These are phyloP conservation scores for Neuroscelio doddi DNA, from an alignment of 2,888 invertebrate species.

Conservation along the genomic window DNA sequence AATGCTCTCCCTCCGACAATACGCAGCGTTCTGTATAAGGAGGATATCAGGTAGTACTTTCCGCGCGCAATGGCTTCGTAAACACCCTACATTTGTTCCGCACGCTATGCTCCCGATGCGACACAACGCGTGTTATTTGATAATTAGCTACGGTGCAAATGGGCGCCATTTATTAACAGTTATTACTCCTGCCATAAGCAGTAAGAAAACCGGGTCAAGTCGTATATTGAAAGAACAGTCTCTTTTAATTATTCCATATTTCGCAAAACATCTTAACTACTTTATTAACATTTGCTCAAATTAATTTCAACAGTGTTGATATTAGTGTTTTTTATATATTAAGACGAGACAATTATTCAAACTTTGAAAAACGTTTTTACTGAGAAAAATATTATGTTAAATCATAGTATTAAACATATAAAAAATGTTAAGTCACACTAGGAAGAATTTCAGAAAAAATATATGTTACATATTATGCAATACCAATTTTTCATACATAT, in stretches of 20 bases:
- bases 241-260: neutral
- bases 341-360: neutral
- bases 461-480: no score
- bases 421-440: no score
- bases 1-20: constrained; percentile 31
- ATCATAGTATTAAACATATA: no score
- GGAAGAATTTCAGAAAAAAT: no score
- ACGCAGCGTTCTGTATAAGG: constrained; percentile 8
- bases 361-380: no score
- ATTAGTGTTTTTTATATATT: neutral
- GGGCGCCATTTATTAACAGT: constrained; percentile 31
- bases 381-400: neutral
- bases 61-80: constrained; percentile 12
- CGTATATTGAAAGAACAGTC: constrained; percentile 3
- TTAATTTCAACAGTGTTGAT: neutral
- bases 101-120: constrained; percentile 36
- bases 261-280: constrained; percentile 21
- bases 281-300: constrained; percentile 12
- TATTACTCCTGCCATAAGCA: constrained; percentile 16
- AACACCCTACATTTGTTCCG: constrained; percentile 30
- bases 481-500: no score
- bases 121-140: constrained; percentile 41
- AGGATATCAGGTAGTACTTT: constrained; percentile 29
- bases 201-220: constrained; percentile 11
- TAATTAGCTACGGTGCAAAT: constrained; percentile 28